phyloP scores from a whole-genome alignment of 2,888 invertebrate genomes.

The Tenodera sinensis region DNA sequence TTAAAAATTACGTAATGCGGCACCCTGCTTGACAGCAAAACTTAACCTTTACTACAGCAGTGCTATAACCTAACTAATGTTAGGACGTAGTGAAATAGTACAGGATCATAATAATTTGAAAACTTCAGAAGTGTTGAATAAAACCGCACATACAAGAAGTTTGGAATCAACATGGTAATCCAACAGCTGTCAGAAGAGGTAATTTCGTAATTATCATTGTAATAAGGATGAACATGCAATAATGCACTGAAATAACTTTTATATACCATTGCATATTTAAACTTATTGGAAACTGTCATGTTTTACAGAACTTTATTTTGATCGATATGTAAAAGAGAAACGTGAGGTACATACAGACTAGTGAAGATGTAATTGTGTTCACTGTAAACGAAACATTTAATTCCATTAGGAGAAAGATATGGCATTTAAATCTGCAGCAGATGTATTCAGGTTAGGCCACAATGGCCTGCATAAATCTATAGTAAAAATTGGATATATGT shows the following conservation, averaged over 20 bases:
- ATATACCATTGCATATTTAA: too few relatives aligned
- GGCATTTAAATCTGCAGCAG: not conserved
- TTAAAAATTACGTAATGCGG: not conserved
- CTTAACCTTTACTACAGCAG: not conserved
- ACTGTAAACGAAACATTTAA: too few relatives aligned
- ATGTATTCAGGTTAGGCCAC: not conserved
- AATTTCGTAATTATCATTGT: not conserved
- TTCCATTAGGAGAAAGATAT: too few relatives aligned
- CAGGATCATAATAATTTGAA: not conserved
- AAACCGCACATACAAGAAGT: not conserved
- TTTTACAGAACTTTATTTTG: too few relatives aligned
- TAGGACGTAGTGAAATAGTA: not conserved
- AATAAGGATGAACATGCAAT: too few relatives aligned
- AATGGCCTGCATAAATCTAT: too few relatives aligned
- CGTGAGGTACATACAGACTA: too few relatives aligned
- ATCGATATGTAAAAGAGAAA: too few relatives aligned
- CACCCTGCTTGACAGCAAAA: not conserved
- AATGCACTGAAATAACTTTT: too few relatives aligned
- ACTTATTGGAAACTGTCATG: too few relatives aligned
- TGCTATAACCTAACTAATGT: not conserved
- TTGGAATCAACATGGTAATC: not conserved
- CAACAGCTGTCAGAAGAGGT: slow-evolving; percentile 10
- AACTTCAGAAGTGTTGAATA: not conserved
- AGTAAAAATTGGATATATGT: too few relatives aligned
- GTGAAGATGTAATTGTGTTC: too few relatives aligned